Evolutionary conservation across 2,113 vertebrate genomes (phyloP), one percentile per base, ranked within the genome.

Genomic region (Lampris incognitus): DNA sequence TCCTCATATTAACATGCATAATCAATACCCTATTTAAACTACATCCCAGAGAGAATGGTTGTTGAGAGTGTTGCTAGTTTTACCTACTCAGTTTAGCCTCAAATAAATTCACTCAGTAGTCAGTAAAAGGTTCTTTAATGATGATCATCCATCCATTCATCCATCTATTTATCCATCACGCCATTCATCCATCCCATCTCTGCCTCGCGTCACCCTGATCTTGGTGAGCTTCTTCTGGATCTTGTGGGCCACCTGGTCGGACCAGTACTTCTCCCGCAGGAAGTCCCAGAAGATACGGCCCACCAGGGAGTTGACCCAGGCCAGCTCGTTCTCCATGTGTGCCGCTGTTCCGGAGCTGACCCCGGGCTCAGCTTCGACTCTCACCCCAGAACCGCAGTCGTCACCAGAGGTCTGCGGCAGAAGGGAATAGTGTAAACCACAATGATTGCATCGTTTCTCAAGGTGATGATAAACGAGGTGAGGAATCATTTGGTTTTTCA

Each of bases 221-320:
- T 96, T 95, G 81, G 92, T 93, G 61, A 96, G 58, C 79, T 97
- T 97, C 91, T 96, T 96, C 89, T 97, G 96, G 83, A 97, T 94
- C 90, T 96, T 96, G 87, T 84, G 89, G 37, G 94, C 94, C 82
- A 97, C 95, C 69, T 93, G 94, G 85, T 96, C 93, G 0, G 92
- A 93, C 96, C 96, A 97, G 92, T 96, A 96, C 24, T 67, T 95
- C 74, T 96, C 95, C 36, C 85, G 76, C 1, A 97, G 94, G 85
- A 96, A 95, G 86, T 96, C 95, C 96, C 95, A 97, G 89, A 96
- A 96, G 85, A 96, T 88, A 48, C 95, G 89, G 0, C 95, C 96
- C 74, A 96, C 90, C 70, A 96, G 78, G 0, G 94, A 95, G 0
- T 96, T 96, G 79, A 95, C 88, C 95, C 96, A 96, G 57, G 91